A percentile compares a stretch with the other conserved stretches of the same genome.
phyloP scores from a whole-genome alignment of 2,797 vertebrate species.

The Ctenopoma multispine region DNA sequence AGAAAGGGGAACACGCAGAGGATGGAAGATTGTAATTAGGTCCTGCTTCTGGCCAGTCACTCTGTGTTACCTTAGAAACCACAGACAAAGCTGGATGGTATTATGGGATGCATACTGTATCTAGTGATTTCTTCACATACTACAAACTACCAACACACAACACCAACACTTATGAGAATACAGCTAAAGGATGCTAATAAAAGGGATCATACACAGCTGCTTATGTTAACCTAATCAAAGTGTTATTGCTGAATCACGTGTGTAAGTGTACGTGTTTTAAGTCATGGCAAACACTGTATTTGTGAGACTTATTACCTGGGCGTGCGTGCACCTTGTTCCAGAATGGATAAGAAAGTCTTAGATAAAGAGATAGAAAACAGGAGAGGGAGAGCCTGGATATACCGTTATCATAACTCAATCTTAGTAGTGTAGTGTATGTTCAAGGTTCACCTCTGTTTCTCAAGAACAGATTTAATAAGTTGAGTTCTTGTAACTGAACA shows the following conservation, averaged over 20 bases:
- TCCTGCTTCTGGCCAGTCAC: slow-evolving; percentile 34
- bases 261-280: slow-evolving; percentile 62
- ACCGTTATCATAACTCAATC: slow-evolving; percentile 64
- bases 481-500: slow-evolving; percentile 36
- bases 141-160: background rate
- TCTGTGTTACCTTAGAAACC: slow-evolving; percentile 63
- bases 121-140: slow-evolving; percentile 7
- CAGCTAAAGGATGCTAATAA: background rate
- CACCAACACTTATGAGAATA: background rate
- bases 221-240: slow-evolving; percentile 5
- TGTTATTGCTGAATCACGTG: slow-evolving; percentile 1
- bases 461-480: slow-evolving; percentile 52
- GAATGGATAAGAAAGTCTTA: slow-evolving; percentile 59
- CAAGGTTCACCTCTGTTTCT: slow-evolving; percentile 70
- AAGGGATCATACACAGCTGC: background rate
- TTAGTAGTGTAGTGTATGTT: slow-evolving; percentile 22
- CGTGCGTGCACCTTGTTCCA: slow-evolving; percentile 44
- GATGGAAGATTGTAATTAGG: slow-evolving; percentile 52
- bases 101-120: slow-evolving; percentile 37
- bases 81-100: slow-evolving; percentile 36
- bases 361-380: slow-evolving; percentile 48
- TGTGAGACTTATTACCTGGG: slow-evolving; percentile 31
- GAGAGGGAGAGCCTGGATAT: slow-evolving; percentile 12
- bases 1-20: slow-evolving; percentile 9
- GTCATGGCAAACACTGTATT: slow-evolving; percentile 33